These are phyloP conservation scores for Seira ritae DNA, from an alignment of 2,888 invertebrate genomes.

Conservation along the genomic window DNA sequence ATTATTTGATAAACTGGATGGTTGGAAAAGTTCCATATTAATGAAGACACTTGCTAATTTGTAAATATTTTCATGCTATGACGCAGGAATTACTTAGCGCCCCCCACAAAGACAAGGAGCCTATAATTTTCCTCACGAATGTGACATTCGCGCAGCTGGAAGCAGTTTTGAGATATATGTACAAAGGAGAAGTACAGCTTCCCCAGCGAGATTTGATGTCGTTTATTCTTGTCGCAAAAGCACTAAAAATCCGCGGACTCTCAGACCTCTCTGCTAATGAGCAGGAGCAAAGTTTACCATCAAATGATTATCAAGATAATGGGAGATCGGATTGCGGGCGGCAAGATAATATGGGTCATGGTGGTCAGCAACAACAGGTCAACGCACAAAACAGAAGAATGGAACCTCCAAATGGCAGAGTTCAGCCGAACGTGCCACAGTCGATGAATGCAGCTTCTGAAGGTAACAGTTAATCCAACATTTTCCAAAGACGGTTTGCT, in stretches of 20 bases:
- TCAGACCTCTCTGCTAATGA: constrained; percentile 53
- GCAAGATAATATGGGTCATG: constrained; percentile 48
- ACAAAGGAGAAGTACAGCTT: constrained; percentile 58
- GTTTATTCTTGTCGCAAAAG: constrained; percentile 50
- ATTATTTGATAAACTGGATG: too few species aligned
- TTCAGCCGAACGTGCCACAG: constrained; percentile 29
- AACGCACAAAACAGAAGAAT: constrained; percentile 23
- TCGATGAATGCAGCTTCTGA: constrained; percentile 44
- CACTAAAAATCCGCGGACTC: constrained; percentile 48
- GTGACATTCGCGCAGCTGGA: constrained; percentile 48
- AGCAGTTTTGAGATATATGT: constrained; percentile 51
- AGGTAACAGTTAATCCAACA: too few species aligned
- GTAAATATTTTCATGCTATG: too few species aligned
- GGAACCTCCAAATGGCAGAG: constrained; percentile 43
- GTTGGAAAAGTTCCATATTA: too few species aligned
- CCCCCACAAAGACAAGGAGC: constrained; percentile 51
- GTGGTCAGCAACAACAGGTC: constrained; percentile 13
- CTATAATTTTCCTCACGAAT: constrained; percentile 51
- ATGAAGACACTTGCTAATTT: too few species aligned
- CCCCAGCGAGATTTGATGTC: constrained; percentile 55
- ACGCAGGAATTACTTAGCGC: constrained; percentile 47
- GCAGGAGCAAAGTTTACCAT: constrained; percentile 47
- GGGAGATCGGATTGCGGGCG: constrained; percentile 46
- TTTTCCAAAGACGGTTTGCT: too few species aligned
- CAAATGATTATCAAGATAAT: constrained; percentile 51